These are phyloP conservation scores for Drosophila willistoni DNA, from an alignment of 1,140 invertebrate species.

Conservation along the genomic window DNA sequence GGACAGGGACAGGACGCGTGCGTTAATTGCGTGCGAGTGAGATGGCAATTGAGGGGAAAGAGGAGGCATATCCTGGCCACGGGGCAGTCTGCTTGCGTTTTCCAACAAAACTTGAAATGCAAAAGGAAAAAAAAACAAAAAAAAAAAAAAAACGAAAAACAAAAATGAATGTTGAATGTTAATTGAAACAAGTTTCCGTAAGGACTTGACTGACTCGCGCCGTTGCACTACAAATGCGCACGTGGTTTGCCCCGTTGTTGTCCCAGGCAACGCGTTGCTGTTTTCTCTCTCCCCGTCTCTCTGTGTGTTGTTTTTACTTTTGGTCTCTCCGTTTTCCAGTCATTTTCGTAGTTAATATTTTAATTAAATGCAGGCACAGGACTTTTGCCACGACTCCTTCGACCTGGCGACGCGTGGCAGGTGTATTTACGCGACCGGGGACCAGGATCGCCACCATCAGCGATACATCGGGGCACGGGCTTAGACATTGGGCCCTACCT, in stretches of 20 bases:
- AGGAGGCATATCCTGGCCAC: constrained; percentile 51
- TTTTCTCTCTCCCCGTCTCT: constrained; percentile 9
- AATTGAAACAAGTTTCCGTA: constrained; percentile 74
- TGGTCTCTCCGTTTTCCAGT: constrained; percentile 38
- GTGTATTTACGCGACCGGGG: constrained; percentile 70
- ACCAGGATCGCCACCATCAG: constrained; percentile 28
- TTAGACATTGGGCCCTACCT: constrained; percentile 54
- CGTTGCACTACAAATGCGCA: not conserved
- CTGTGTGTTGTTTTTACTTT: not conserved
- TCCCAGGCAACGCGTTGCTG: constrained; percentile 29
- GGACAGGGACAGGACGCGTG: constrained; percentile 47
- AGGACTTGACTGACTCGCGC: constrained; percentile 36
- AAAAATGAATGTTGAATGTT: constrained; percentile 59
- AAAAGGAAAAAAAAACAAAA: constrained; percentile 42
- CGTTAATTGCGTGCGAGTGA: constrained; percentile 64
- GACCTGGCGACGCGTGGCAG: constrained; percentile 73
- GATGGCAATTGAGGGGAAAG: constrained; percentile 17
- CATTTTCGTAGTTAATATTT: constrained; percentile 82
- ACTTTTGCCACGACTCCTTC: constrained; percentile 19
- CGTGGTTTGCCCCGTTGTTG: constrained; percentile 6
- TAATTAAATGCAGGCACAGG: constrained; percentile 79
- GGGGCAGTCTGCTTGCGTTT: constrained; percentile 45
- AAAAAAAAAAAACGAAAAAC: constrained; percentile 18
- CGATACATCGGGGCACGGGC: constrained; percentile 52
- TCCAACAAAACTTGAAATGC: constrained; percentile 74